phyloP scores from a whole-genome alignment of 2,888 invertebrate species.

The Lycaena phlaeas region DNA sequence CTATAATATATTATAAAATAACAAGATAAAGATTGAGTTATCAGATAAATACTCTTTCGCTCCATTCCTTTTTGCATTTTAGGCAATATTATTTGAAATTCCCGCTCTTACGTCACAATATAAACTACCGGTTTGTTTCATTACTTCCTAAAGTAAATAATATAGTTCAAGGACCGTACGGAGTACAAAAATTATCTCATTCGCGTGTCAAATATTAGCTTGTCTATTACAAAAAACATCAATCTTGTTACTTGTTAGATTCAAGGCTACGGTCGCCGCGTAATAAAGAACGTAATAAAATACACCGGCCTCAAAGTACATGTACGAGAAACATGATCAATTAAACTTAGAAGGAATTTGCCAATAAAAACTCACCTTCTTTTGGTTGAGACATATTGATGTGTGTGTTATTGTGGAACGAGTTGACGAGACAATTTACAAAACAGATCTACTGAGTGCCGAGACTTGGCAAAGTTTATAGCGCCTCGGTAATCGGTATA shows the following conservation, averaged over 20 bases:
- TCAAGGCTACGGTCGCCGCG: too few species aligned
- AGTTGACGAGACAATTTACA: slow-evolving; percentile 32
- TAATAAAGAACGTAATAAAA: too few species aligned
- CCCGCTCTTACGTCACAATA: too few species aligned
- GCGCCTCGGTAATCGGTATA: slow-evolving; percentile 31
- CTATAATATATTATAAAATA: too few species aligned
- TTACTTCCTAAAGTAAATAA: too few species aligned
- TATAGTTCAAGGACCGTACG: too few species aligned
- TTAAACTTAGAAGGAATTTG: slow-evolving; percentile 23
- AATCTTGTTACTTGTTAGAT: too few species aligned
- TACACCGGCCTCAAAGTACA: not conserved
- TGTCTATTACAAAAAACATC: not conserved
- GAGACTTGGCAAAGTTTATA: slow-evolving; percentile 57
- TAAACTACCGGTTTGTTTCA: too few species aligned
- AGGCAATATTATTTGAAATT: too few species aligned
- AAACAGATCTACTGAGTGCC: slow-evolving; percentile 36
- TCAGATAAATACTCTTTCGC: too few species aligned
- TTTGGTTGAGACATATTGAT: slow-evolving; percentile 52
- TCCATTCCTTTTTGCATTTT: too few species aligned
- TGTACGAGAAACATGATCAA: not conserved
- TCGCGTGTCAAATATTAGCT: not conserved
- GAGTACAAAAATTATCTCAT: slow-evolving; percentile 10
- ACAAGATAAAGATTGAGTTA: too few species aligned
- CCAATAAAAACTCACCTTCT: slow-evolving; percentile 47
- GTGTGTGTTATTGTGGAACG: slow-evolving; percentile 22